Evolutionary conservation across 2,888 invertebrate species (phyloP), one percentile per base, ranked within the genome.

Genomic region (Andrena flavipes): DNA sequence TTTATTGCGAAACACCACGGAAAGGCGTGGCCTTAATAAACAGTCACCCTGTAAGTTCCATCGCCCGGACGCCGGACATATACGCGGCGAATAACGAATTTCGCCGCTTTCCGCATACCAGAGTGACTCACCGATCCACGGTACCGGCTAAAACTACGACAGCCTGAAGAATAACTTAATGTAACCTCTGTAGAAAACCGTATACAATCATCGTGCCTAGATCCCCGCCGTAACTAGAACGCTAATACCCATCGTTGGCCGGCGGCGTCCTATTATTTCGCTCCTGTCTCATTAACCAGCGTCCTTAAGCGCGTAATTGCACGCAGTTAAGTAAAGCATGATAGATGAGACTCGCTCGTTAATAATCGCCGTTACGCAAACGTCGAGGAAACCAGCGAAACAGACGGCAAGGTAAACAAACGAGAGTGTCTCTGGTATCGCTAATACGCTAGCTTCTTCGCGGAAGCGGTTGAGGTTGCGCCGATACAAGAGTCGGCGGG

Each of bases 351-450:
- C n/a, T 62, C 7, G 7, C 10, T 7, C 10, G 10, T 13, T 49
- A 54, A 68, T 42, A 69, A 75, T 51, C 62, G 26, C 16, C n/a
- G n/a, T 62, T 69, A 62, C 51, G 23, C 51, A 75, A 75, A 29
- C 7, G 5, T 5, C 42, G 62, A 35, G n/a, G 29, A 16, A 16
- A 16, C 16, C 29, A 8, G 30, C n/a, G 30, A 30, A 5, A 30
- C n/a, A 60, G n/a, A 16, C 7, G 29, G n/a, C 16, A 60, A 60
- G 5, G 29, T n/a, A 20, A 59, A 29, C 7, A 29, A 29, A 26
- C 0, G 35, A n/a, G n/a, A 56, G 13, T 0, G 33, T 5, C 13
- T 23, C 3, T 68, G 6, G 13, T 42, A 42, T 42, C 42, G 1
- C 42, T 13, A 13, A 16, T 13, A 1, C 5, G 16, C 13, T 5